phyloP scores from a whole-genome alignment of 1,140 invertebrate species.

The Parasteatoda tepidariorum region DNA sequence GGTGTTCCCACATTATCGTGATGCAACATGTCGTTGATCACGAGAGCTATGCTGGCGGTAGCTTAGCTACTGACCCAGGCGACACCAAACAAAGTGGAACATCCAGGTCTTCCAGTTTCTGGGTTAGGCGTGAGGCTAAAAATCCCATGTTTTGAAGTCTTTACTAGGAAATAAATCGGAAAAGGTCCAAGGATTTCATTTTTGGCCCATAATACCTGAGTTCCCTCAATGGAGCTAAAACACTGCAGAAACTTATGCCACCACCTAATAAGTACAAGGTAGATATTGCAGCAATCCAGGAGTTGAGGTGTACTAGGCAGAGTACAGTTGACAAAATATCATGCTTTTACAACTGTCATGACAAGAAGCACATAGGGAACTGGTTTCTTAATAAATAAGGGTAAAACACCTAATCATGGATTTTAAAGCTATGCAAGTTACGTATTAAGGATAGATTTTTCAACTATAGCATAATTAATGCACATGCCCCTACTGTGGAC shows the following conservation, averaged over 20 bases:
- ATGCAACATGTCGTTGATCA: no score
- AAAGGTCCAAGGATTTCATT: neutral
- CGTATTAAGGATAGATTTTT: neutral
- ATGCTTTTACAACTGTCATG: neutral
- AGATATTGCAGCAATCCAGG: neutral
- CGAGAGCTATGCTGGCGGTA: no score
- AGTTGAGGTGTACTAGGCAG: neutral
- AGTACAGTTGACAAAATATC: conserved; percentile 7
- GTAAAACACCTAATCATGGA: conserved; percentile 8
- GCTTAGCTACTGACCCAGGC: no score
- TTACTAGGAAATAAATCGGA: no score
- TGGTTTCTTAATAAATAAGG: neutral
- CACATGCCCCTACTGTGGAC: neutral
- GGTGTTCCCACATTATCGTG: no score
- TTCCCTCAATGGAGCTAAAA: neutral
- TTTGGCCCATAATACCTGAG: neutral
- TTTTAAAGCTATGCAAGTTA: conserved; percentile 3
- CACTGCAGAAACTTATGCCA: neutral
- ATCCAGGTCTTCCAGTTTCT: no score
- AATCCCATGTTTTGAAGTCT: no score
- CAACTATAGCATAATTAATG: conserved; percentile 10
- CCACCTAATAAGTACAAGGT: neutral
- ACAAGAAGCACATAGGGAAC: neutral
- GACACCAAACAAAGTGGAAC: no score
- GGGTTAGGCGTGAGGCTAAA: no score